Base-by-base conservation (phyloP, 30 jellyfish, hydroid and myxozoan genomes). In the Hydractinia symbiolongicarpus region DNA sequence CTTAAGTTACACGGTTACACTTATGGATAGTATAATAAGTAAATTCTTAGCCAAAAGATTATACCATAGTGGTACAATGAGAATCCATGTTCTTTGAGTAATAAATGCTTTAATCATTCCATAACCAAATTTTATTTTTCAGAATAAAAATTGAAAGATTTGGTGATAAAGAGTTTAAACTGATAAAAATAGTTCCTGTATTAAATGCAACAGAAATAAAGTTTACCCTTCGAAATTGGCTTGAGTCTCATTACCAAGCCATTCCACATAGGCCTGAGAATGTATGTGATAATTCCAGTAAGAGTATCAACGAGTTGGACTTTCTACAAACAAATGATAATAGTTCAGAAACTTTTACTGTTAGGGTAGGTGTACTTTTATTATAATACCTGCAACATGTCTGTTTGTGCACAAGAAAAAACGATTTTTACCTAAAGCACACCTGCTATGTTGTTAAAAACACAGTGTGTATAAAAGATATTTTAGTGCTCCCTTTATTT, bases 251-350 rank as follows among this genome's bases (percentile, higher is more conserved):
- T 16, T 8, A 78, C 13, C 21, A 78, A 51, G 13, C 55, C 9
- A 56, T 54, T 17, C 21, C 21, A 21, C 13, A 21, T 11, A 54
- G 21, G 16, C 53, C 76, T 9, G 52, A 53, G 61, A 76, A 21
- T 11, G 30, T 8, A 53, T 76, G 84, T 76, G 78, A 76, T 76
- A 76, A 76, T 50, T 51, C 84, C 15, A 76, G 79, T 50, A 9
- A 54, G 19, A 30, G 60, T 8, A 71, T 71, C 9, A 71, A 51
- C 17, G 81, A 71, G n/a, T 40, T 71, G 81, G 17, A 51, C 44
- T 40, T 21, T 10, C 50, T 69, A 6, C 9, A 71, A 51, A 21
- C 71, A 58, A 6, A 21, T 0, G 53, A 71, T 8, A 8, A 21
- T 71, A 13, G 52, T 51, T 49, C 83, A 8, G 74, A 14, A 60